Evolutionary conservation across 2,113 vertebrate species (phyloP).

Genomic region (Barbus barbus): DNA sequence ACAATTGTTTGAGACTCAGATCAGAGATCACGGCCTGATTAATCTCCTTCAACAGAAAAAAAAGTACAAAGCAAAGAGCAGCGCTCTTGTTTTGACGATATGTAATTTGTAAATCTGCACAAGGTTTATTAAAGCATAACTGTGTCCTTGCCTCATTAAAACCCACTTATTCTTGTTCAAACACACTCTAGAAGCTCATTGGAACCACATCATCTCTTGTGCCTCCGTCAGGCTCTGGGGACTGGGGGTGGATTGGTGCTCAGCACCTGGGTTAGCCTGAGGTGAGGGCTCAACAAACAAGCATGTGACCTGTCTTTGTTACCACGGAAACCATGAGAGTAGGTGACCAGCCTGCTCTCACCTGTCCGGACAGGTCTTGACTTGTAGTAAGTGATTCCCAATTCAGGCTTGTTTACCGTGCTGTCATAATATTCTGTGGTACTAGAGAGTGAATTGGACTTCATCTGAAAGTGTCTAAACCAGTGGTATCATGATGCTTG

Average conservation of each 20-base stretch:
- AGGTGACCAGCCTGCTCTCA: too few relatives aligned
- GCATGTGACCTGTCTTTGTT: too few relatives aligned
- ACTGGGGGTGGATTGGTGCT: neutral
- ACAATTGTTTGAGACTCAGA: neutral
- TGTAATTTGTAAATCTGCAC: constrained; percentile 3
- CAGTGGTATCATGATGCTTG: too few relatives aligned
- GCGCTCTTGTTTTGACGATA: constrained; percentile 4
- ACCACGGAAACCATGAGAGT: too few relatives aligned
- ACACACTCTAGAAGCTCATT: constrained; percentile 18
- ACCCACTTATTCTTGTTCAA: constrained; percentile 19
- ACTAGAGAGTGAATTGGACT: too few relatives aligned
- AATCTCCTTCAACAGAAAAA: constrained; percentile 15
- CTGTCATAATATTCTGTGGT: too few relatives aligned
- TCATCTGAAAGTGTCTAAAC: too few relatives aligned
- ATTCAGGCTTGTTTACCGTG: too few relatives aligned
- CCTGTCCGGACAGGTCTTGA: too few relatives aligned
- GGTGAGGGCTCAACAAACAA: too few relatives aligned
- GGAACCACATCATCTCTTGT: neutral
- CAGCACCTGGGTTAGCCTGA: neutral
- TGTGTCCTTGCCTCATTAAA: constrained; percentile 3
- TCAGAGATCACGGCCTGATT: constrained; percentile 27
- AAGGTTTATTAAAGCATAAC: neutral
- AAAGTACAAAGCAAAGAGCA: neutral
- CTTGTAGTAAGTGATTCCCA: too few relatives aligned
- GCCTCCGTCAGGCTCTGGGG: neutral